Evolutionary conservation across 1,140 invertebrate species (phyloP).

Genomic region (Caenorhabditis elegans): WBcel235 BX284602.5:7435001-7435500

Average conservation of each 20-base stretch:
- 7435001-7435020: too few species aligned
- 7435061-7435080: background rate
- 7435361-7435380: constrained; percentile 59
- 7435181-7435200: constrained; percentile 57
- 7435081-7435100: constrained; percentile 1
- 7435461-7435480: constrained; percentile 35
- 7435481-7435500: constrained; percentile 43
- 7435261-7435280: constrained; percentile 35
- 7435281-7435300: constrained; percentile 41
- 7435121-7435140: background rate
- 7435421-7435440: constrained; percentile 59
- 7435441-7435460: constrained; percentile 52
- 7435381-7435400: constrained; percentile 57
- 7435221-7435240: constrained; percentile 43
- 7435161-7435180: constrained; percentile 49
- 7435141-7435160: background rate
- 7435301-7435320: constrained; percentile 46
- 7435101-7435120: background rate
- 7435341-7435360: constrained; percentile 54
- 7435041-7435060: background rate
- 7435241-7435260: constrained; percentile 46
- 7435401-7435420: constrained; percentile 42
- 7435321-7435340: constrained; percentile 47
- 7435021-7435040: background rate
- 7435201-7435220: constrained; percentile 56